Percentiles rank a stretch among this genome's conserved stretches.
phyloP scores from a whole-genome alignment of 2,113 vertebrate genomes.

The Plecturocebus donacophilus region DNA sequence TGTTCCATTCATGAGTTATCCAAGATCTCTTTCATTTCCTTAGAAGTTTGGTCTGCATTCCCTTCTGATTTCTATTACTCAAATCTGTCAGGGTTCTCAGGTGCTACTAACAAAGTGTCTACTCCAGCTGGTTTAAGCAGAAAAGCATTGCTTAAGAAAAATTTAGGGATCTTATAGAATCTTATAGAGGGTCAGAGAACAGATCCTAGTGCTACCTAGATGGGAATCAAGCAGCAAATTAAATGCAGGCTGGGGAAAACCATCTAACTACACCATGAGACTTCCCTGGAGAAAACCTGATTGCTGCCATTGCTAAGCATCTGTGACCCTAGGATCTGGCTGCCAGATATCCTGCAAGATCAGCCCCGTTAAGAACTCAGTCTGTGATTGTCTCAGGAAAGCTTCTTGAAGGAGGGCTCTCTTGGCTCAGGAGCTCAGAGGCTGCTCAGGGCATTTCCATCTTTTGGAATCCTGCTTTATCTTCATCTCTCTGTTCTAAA shows the following conservation, averaged over 20 bases:
- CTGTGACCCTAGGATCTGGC: not conserved
- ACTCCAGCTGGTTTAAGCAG: too few relatives aligned
- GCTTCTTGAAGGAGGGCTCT: not conserved
- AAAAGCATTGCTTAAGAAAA: too few relatives aligned
- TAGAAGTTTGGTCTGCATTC: too few relatives aligned
- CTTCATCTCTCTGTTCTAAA: not conserved
- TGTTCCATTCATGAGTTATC: too few relatives aligned
- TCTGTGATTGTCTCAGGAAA: not conserved
- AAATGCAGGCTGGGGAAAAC: not conserved
- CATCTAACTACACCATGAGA: not conserved
- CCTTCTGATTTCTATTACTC: too few relatives aligned
- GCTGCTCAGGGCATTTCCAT: not conserved
- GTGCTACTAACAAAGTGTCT: too few relatives aligned
- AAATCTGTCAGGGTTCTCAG: too few relatives aligned
- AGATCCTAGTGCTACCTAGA: not conserved
- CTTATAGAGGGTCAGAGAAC: not conserved
- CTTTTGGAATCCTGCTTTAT: not conserved
- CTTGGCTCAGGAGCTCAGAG: not conserved
- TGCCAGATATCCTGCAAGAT: not conserved
- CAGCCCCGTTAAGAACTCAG: not conserved
- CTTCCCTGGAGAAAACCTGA: not conserved
- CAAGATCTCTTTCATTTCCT: too few relatives aligned
- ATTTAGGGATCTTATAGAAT: not conserved
- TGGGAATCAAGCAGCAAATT: not conserved
- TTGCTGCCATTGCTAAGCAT: not conserved